Conservation (phyloP, 2,888 invertebrate genomes). For the Fissipunctia ypsillon region DNA sequence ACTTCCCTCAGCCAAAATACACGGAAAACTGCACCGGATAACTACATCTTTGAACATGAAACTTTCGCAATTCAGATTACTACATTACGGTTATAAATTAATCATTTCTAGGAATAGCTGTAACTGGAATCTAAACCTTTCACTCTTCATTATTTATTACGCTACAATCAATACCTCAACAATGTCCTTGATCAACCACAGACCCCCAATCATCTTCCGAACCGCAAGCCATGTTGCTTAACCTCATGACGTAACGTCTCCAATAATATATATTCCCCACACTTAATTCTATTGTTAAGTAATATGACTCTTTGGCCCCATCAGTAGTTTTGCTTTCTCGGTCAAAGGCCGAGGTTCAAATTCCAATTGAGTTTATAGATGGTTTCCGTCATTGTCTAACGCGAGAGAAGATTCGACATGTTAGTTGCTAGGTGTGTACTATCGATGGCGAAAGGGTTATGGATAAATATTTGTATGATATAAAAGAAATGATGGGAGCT, state of each 20-base stretch:
- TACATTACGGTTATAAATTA: background rate
- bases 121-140: no score
- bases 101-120: constrained; percentile 2
- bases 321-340: constrained; percentile 66
- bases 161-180: constrained; percentile 17
- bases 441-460: constrained; percentile 13
- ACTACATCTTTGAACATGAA: background rate
- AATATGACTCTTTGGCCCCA: constrained; percentile 64
- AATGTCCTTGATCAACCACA: constrained; percentile 49
- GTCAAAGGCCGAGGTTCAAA: constrained; percentile 65
- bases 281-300: constrained; percentile 67
- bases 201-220: constrained; percentile 55
- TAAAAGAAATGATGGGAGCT: background rate
- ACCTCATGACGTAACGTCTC: constrained; percentile 53
- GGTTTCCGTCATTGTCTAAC: constrained; percentile 68
- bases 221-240: constrained; percentile 60
- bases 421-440: constrained; percentile 42
- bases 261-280: constrained; percentile 63
- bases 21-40: no score
- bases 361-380: constrained; percentile 66
- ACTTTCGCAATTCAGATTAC: background rate
- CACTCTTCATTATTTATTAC: constrained; percentile 24
- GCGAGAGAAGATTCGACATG: constrained; percentile 55
- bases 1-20: no score
- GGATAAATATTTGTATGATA: background rate